Conservation (phyloP, 1,140 invertebrate genomes). For the Aphis craccivora region DNA sequence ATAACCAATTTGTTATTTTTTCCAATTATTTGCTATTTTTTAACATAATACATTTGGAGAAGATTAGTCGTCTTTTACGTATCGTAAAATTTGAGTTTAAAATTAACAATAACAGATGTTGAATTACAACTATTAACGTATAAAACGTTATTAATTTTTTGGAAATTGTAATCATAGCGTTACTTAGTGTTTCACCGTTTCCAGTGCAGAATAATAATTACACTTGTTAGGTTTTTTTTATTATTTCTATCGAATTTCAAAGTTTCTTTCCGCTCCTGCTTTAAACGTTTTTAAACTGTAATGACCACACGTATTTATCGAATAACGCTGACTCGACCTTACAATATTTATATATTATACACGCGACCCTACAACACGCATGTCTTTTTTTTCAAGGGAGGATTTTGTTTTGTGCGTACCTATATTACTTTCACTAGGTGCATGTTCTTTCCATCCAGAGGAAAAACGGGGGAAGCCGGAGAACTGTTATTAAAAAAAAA, state of each 20-base stretch:
- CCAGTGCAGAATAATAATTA: neutral
- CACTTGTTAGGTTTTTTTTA: slow-evolving; percentile 16
- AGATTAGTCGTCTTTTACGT: too few species aligned
- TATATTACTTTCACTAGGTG: slow-evolving; percentile 33
- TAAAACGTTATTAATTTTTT: too few species aligned
- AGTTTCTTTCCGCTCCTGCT: neutral
- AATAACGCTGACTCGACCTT: neutral
- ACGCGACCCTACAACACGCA: neutral
- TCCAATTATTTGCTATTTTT: too few species aligned
- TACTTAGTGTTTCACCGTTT: neutral
- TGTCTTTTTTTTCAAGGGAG: neutral
- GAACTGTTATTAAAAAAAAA: neutral
- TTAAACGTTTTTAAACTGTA: slow-evolving; percentile 1
- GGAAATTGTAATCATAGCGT: neutral
- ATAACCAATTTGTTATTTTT: too few species aligned
- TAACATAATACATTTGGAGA: too few species aligned
- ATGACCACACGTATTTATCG: slow-evolving; percentile 5
- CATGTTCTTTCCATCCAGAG: neutral
- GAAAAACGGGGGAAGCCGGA: neutral
- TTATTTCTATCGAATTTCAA: slow-evolving; percentile 7
- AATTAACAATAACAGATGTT: too few species aligned
- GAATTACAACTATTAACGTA: too few species aligned
- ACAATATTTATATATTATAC: neutral
- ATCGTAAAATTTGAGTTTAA: too few species aligned
- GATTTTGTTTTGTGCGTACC: neutral